Evolutionary conservation across 2,797 vertebrate genomes (phyloP).

Genomic region (Sylvia borin): DNA sequence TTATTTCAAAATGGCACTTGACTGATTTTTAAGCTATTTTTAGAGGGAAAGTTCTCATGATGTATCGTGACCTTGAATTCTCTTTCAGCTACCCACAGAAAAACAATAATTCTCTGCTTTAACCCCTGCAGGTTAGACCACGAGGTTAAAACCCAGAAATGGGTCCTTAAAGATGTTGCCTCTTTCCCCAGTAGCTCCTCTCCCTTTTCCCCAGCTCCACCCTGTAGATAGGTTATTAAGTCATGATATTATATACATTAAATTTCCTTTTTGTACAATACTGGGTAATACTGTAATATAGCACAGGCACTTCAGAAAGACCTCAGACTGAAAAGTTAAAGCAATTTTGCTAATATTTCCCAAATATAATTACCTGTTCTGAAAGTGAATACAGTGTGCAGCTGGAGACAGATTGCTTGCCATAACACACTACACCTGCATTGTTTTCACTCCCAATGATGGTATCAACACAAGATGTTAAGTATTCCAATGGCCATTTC

Average conservation of each 20-base stretch:
- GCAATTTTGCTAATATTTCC: background rate
- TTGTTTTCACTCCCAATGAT: background rate
- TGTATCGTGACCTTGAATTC: background rate
- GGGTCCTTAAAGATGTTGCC: background rate
- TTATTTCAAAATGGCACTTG: conserved; percentile 5
- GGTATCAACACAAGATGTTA: background rate
- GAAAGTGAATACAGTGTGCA: background rate
- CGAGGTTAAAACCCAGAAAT: background rate
- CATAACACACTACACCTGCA: background rate
- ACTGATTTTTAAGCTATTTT: background rate
- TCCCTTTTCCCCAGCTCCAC: background rate
- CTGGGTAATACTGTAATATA: background rate
- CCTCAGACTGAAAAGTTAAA: background rate
- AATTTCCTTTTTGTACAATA: background rate
- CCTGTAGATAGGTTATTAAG: background rate
- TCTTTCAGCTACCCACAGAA: background rate
- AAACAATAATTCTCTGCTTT: background rate
- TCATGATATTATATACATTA: background rate
- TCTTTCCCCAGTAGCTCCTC: background rate
- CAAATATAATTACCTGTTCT: background rate
- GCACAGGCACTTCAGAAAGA: background rate
- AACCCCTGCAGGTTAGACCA: background rate
- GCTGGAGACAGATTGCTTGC: background rate
- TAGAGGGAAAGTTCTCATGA: background rate
- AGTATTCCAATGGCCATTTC: background rate